Evolutionary conservation across 2,888 invertebrate genomes (phyloP).

Genomic region (Iselma pallidipennis): DNA sequence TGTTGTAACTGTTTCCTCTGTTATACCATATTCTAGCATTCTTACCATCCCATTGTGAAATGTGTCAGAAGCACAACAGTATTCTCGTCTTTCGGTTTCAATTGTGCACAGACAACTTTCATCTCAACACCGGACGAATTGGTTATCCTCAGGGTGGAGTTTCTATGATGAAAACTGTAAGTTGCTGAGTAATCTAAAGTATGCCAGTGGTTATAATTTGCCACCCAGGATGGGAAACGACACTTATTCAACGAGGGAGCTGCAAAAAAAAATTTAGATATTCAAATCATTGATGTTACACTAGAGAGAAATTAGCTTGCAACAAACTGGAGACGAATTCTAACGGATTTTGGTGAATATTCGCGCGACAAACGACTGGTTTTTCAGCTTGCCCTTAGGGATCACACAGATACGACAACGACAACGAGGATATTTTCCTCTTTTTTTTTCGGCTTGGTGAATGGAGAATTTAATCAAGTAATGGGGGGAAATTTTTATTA

Average conservation of each 20-base stretch:
- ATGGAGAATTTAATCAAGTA: constrained; percentile 25
- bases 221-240: constrained; percentile 87
- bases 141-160: constrained; percentile 73
- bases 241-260: constrained; percentile 76
- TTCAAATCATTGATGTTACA: constrained; percentile 24
- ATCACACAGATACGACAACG: not conserved
- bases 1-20: not conserved
- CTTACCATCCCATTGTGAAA: constrained; percentile 76
- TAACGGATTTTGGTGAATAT: constrained; percentile 14
- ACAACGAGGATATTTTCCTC: not conserved
- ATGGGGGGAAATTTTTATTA: constrained; percentile 19
- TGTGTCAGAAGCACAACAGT: constrained; percentile 69
- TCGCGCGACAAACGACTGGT: not conserved
- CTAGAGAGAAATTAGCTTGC: constrained; percentile 20
- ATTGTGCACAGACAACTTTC: constrained; percentile 68
- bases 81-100: constrained; percentile 62
- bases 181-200: constrained; percentile 84
- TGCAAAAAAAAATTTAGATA: constrained; percentile 54
- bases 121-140: constrained; percentile 66
- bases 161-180: constrained; percentile 83
- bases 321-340: constrained; percentile 18
- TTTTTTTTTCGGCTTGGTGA: not conserved
- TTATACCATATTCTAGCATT: constrained; percentile 12
- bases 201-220: constrained; percentile 84
- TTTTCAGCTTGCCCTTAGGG: not conserved